phyloP scores from a whole-genome alignment of 2,113 vertebrate genomes.

The Helogale parvula region DNA sequence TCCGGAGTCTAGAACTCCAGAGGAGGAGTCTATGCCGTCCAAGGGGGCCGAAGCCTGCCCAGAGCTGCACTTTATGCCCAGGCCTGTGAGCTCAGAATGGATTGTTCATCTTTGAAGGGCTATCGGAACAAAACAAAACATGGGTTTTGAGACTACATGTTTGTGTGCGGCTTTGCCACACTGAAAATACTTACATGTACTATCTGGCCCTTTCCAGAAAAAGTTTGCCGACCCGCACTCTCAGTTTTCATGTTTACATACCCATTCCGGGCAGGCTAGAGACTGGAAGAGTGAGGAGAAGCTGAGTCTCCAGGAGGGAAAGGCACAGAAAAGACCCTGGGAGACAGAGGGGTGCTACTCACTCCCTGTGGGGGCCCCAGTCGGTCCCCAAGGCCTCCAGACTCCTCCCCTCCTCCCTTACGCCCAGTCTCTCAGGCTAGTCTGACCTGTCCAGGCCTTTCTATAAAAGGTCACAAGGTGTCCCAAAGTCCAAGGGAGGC shows the following conservation, averaged over 20 bases:
- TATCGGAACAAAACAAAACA: neutral
- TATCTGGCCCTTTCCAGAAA: neutral
- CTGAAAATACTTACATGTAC: neutral
- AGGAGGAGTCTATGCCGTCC: neutral
- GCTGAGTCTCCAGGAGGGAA: neutral
- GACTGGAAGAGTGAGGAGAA: neutral
- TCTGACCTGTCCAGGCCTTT: neutral
- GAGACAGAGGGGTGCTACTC: neutral
- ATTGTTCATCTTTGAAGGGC: neutral
- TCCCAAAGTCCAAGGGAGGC: slow-evolving; percentile 61
- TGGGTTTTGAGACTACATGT: neutral
- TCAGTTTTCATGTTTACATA: neutral
- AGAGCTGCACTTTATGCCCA: neutral
- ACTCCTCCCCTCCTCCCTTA: neutral
- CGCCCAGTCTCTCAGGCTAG: neutral
- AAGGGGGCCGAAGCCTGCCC: neutral
- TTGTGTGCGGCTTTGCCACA: neutral
- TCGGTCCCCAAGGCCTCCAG: neutral
- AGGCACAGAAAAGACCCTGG: neutral
- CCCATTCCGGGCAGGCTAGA: neutral
- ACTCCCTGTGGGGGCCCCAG: neutral
- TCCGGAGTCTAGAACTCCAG: too few relatives aligned
- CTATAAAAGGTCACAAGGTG: slow-evolving; percentile 10
- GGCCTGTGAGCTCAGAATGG: neutral
- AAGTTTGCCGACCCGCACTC: neutral